A percentile compares a stretch with the other conserved stretches of the same genome.
Conservation (phyloP, 2,797 vertebrate genomes). For the Silurus lanzhouensis region DNA sequence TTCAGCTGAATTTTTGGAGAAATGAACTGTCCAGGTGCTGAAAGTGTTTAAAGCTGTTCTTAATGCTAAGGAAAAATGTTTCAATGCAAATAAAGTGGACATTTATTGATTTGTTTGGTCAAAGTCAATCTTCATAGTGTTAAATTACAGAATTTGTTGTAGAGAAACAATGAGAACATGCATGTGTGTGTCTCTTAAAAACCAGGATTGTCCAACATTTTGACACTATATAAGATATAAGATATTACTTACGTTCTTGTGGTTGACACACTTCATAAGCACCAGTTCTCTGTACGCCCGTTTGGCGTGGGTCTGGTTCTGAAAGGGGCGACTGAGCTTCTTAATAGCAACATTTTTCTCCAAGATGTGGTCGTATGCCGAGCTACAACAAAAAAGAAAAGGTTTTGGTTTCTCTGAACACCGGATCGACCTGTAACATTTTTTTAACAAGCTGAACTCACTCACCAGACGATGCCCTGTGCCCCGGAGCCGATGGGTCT, state of each 20-base stretch:
- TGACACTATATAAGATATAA: too few species aligned
- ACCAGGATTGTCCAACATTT: too few species aligned
- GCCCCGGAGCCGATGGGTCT: conserved; percentile 97
- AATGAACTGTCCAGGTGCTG: too few species aligned
- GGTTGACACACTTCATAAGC: conserved; percentile 99
- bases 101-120: too few species aligned
- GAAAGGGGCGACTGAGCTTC: conserved; percentile 97
- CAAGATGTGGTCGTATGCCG: conserved; percentile 93
- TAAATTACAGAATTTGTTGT: too few species aligned
- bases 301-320: conserved; percentile 97
- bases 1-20: too few species aligned
- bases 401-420: neutral
- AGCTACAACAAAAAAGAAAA: conserved; percentile 71
- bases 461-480: conserved; percentile 97
- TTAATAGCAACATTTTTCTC: conserved; percentile 98
- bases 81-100: too few species aligned
- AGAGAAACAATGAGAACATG: too few species aligned
- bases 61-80: too few species aligned
- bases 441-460: neutral
- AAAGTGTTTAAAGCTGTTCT: too few species aligned
- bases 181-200: too few species aligned
- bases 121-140: too few species aligned
- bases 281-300: conserved; percentile 97
- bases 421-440: neutral
- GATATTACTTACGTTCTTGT: conserved; percentile 90